phyloP scores from a whole-genome alignment of 2,888 invertebrate genomes.

The Geotrupes spiniger region DNA sequence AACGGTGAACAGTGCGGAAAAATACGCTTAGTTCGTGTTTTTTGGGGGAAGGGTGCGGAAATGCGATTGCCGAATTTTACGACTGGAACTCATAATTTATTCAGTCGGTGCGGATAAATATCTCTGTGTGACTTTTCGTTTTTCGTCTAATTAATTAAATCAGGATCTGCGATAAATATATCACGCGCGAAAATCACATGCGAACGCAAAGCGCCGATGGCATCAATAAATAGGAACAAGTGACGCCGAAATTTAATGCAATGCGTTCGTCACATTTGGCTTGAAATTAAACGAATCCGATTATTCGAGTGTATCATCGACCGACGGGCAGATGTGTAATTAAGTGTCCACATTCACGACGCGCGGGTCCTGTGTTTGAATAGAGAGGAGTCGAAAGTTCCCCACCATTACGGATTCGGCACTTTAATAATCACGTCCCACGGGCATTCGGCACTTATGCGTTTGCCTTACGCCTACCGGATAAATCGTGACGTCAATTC shows the following conservation, averaged over 20 bases:
- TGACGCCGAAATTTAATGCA: no score
- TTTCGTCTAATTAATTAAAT: no score
- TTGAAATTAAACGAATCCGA: constrained; percentile 11
- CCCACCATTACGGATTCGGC: constrained; percentile 30
- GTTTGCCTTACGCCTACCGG: constrained; percentile 7
- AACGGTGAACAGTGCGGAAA: no score
- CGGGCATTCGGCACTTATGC: background rate
- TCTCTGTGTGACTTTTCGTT: no score
- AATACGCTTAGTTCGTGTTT: no score
- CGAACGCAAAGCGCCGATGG: no score
- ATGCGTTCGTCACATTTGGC: background rate
- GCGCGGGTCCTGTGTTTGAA: background rate
- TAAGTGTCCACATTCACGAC: constrained; percentile 6
- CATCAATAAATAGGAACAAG: constrained; percentile 1
- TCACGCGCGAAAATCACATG: no score
- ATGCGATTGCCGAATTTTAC: no score
- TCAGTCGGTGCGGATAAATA: no score
- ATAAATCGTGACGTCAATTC: constrained; percentile 9
- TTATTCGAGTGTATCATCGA: constrained; percentile 15
- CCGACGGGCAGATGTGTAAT: constrained; percentile 15
- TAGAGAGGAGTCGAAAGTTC: background rate
- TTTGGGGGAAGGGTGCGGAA: no score
- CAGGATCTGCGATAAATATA: no score
- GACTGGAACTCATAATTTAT: no score
- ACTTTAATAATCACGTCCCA: constrained; percentile 30